phyloP scores from a whole-genome alignment of 1,140 invertebrate genomes.

The Diorhabda sublineata region DNA sequence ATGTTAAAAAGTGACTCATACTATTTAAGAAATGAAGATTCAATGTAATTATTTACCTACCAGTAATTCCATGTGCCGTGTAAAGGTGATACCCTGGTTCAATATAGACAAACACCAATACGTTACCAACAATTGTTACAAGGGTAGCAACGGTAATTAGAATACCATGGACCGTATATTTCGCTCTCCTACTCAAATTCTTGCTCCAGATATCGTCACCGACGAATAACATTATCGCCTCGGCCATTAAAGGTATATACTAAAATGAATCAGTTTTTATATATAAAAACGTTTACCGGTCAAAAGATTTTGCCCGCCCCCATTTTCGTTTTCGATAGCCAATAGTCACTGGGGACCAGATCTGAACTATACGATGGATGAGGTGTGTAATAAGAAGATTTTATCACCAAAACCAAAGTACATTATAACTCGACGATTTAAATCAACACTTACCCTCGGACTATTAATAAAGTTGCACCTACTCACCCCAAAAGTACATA shows the following conservation, averaged over 20 bases:
- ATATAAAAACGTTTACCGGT: too few relatives aligned
- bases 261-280: constrained; percentile 13
- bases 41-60: constrained; percentile 15
- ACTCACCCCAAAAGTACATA: constrained; percentile 37
- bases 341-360: too few relatives aligned
- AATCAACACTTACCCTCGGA: too few relatives aligned
- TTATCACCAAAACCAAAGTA: too few relatives aligned
- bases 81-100: constrained; percentile 30
- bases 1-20: not conserved
- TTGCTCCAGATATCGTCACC: constrained; percentile 35
- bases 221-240: constrained; percentile 33
- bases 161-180: constrained; percentile 34
- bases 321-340: too few relatives aligned
- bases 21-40: not conserved
- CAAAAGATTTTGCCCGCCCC: too few relatives aligned
- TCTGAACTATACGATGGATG: too few relatives aligned
- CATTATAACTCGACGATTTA: too few relatives aligned
- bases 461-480: too few relatives aligned
- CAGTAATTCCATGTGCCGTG: constrained; percentile 36
- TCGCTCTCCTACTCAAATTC: constrained; percentile 27
- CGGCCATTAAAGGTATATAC: constrained; percentile 37
- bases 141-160: constrained; percentile 28
- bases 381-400: too few relatives aligned
- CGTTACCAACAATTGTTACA: constrained; percentile 30
- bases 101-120: constrained; percentile 26